These are phyloP conservation scores for Bathynomus jamesi DNA, from an alignment of 1,140 invertebrate genomes.

Conservation along the genomic window DNA sequence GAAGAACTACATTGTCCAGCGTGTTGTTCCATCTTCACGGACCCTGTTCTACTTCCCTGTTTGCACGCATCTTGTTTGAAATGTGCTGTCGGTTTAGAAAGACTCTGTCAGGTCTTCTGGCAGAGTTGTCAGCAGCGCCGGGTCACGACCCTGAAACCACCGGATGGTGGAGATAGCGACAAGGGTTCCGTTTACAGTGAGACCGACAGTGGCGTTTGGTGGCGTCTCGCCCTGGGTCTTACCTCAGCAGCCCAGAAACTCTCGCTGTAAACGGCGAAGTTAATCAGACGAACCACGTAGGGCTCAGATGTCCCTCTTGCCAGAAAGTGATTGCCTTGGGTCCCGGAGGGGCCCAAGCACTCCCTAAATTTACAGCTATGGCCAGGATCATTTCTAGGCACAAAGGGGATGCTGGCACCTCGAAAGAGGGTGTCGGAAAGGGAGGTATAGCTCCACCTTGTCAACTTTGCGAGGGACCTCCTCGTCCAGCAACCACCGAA, in stretches of 20 bases:
- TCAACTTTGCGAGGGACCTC: constrained; percentile 50
- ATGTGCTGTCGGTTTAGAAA: neutral
- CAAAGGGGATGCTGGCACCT: constrained; percentile 6
- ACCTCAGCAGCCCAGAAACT: constrained; percentile 81
- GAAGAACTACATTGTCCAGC: neutral
- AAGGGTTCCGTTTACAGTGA: constrained; percentile 94
- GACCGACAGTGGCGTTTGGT: constrained; percentile 91
- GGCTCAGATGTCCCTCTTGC: constrained; percentile 25
- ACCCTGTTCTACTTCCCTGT: neutral
- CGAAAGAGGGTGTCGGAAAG: neutral
- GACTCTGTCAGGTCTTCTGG: neutral
- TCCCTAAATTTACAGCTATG: constrained; percentile 29
- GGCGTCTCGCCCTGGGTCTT: constrained; percentile 41
- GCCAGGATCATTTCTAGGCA: constrained; percentile 24
- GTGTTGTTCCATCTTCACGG: neutral
- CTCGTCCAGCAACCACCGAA: constrained; percentile 71
- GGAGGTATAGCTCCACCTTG: constrained; percentile 24
- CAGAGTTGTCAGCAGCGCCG: neutral
- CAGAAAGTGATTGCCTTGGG: constrained; percentile 24
- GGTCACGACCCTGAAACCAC: neutral
- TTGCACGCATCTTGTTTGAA: neutral
- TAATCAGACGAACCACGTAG: neutral
- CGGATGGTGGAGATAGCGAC: constrained; percentile 74
- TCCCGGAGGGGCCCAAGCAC: constrained; percentile 18
- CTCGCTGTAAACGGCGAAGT: constrained; percentile 38